Evolutionary conservation across 35 echinoderm and acorn worm species (phyloP).

Genomic region (Stichopus chloronotus): DNA sequence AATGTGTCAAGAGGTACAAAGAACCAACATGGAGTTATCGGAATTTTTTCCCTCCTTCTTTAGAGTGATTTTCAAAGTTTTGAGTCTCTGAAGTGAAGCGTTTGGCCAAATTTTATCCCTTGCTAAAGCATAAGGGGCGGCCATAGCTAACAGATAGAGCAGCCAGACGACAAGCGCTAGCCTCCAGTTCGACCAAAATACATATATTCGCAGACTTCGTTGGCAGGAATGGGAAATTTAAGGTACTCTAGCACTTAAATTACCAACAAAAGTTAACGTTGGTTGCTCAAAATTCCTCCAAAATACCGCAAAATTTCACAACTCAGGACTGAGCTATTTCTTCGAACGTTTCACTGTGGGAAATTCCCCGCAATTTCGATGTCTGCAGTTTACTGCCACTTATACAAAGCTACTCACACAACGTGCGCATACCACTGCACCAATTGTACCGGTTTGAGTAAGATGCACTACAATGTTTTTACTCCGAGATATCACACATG

Average conservation of each 20-base stretch:
- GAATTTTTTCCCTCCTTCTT: neutral
- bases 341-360: neutral
- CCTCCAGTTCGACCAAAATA: neutral
- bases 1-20: constrained; percentile 8
- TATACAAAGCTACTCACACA: neutral
- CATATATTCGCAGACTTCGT: neutral
- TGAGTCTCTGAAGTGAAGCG: constrained; percentile 20
- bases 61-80: neutral
- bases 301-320: neutral
- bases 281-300: neutral
- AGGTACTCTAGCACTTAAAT: neutral
- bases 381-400: neutral
- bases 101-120: constrained; percentile 46
- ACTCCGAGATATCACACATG: no score
- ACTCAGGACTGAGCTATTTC: neutral
- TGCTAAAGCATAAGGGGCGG: constrained; percentile 44
- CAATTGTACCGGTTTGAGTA: no score
- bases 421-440: no score
- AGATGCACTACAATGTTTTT: no score
- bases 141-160: constrained; percentile 1
- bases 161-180: constrained; percentile 38
- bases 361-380: constrained; percentile 20
- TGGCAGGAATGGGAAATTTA: neutral
- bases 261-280: neutral
- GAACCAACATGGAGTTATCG: neutral